phyloP scores from a whole-genome alignment of 2,888 invertebrate genomes.

The Caradrina kadenii region DNA sequence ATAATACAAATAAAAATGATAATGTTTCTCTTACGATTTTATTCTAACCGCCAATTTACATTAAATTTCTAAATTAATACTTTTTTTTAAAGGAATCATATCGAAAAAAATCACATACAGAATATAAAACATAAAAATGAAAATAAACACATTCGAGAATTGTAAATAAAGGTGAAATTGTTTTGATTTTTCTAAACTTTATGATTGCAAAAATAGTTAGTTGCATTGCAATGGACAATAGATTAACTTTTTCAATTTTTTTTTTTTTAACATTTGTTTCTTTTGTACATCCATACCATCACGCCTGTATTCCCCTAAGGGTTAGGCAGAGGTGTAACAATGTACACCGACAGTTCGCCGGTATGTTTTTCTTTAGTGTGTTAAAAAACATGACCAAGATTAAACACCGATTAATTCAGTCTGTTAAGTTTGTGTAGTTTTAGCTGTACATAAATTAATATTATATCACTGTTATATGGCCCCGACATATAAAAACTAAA shows the following conservation, averaged over 20 bases:
- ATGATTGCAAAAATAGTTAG: not conserved
- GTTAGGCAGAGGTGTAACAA: too few species aligned
- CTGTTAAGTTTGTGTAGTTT: constrained; percentile 36
- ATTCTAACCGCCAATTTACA: constrained; percentile 27
- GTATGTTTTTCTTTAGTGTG: too few species aligned
- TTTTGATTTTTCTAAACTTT: not conserved
- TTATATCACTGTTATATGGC: constrained; percentile 80
- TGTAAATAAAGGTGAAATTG: not conserved
- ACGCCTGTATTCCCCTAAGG: too few species aligned
- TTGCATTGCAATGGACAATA: constrained; percentile 7
- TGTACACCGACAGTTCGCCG: too few species aligned
- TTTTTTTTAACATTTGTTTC: constrained; percentile 3
- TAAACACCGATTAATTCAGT: constrained; percentile 18
- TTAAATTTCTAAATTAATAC: constrained; percentile 61
- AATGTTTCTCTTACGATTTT: constrained; percentile 32
- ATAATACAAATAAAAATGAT: constrained; percentile 43
- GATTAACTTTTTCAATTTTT: not conserved
- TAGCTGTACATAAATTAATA: constrained; percentile 58
- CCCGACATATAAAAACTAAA: constrained; percentile 73
- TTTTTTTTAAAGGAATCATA: constrained; percentile 63
- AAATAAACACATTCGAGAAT: constrained; percentile 2
- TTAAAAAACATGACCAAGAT: not conserved
- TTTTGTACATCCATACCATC: too few species aligned
- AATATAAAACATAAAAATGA: constrained; percentile 6
- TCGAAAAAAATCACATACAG: constrained; percentile 48